Base-by-base conservation (phyloP, 1,140 invertebrate species). In the Agrypnia vestita region DNA sequence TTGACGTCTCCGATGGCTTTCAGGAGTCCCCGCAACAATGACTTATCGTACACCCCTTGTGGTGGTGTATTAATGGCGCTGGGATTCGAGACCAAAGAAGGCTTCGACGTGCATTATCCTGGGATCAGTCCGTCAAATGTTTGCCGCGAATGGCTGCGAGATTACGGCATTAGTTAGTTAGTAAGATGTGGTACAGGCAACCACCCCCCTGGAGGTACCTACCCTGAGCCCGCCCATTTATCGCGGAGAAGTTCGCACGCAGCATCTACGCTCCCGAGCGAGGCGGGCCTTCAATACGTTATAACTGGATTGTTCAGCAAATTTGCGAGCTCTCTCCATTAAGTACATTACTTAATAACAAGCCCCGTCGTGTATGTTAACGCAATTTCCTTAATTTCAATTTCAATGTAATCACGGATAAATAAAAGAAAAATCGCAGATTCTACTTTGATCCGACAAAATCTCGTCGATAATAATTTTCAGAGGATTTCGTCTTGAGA, bases 51-150 rank as follows among this genome's bases (percentile, higher is more conserved):
- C 25, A 35, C 4, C 61, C 13, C 1, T 25, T 64, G 61, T 4
- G 19, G 10, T 64, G 4, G 25, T 43, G 19, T 43, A 0, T 35
- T 35, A 35, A 44, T 35, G 19, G 25, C 11, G 19, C 25, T 9
- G 25, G 10, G 25, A 44, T 25, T 12, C 25, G 8, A 13, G 4
- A 64, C 35, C 43, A 10, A 43, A 44, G 21, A 47, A 73, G 49
- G 15, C n/a, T 72, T 72, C n/a, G 55, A 72, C 77, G 67, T 49
- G 21, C 67, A 47, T 78, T 72, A 78, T 78, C 77, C 77, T 64
- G 15, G 76, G 77, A 55, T 78, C 77, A 78, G 77, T 72, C 67
- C 77, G 77, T 78, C 77, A 78, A 61, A 73, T 62, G 64, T 59
- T 76, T 35, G 75, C 76, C 15, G 43, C 47, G 51, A 78, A 49